phyloP scores from a whole-genome alignment of 2,797 vertebrate species.

The Halcyon badia region DNA sequence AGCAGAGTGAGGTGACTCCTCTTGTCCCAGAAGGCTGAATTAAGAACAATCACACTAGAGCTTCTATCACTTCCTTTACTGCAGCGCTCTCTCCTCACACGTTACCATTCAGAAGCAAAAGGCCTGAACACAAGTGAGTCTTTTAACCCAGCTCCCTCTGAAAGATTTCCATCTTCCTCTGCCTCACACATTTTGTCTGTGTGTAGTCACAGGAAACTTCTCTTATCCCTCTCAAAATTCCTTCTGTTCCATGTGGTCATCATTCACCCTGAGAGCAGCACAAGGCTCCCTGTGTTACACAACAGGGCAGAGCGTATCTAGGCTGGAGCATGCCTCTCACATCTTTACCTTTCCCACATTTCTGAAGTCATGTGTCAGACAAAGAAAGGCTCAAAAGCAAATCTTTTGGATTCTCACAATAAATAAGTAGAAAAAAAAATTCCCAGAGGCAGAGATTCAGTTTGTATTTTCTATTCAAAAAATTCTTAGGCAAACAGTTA shows the following conservation, averaged over 20 bases:
- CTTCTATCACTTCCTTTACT: neutral
- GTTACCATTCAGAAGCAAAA: neutral
- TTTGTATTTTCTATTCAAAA: conserved; percentile 24
- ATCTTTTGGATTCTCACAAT: neutral
- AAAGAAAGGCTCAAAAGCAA: neutral
- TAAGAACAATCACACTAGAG: neutral
- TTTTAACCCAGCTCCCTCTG: neutral
- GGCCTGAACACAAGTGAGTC: neutral
- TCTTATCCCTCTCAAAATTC: neutral
- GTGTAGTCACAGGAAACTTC: neutral
- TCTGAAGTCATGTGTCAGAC: neutral
- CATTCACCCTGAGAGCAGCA: neutral
- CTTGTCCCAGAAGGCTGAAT: neutral
- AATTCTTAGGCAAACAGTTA: neutral
- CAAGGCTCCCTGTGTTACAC: neutral
- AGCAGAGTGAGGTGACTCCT: neutral
- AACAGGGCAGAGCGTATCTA: neutral
- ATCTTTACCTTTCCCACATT: neutral
- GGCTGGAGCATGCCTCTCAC: neutral
- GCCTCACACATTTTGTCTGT: neutral
- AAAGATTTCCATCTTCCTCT: neutral
- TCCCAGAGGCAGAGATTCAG: neutral
- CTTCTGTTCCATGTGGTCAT: fast-evolving
- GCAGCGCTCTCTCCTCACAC: neutral
- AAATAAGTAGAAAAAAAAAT: neutral